Conservation (phyloP, 2,797 vertebrate genomes). For the Sebastes cheni region DNA sequence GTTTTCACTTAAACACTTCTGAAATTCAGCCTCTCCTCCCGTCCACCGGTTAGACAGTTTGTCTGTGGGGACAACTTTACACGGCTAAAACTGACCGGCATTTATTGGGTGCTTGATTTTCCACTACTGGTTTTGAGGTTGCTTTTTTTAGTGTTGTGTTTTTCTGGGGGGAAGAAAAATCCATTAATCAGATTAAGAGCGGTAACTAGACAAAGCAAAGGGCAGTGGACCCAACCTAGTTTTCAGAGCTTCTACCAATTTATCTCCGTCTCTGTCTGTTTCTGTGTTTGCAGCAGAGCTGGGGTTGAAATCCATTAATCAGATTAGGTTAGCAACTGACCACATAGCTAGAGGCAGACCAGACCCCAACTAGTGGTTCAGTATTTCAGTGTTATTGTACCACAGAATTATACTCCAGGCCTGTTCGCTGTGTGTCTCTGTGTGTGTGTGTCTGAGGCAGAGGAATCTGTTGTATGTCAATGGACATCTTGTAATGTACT, state of each 20-base stretch:
- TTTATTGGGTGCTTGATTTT: not conserved
- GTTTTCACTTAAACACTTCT: not conserved
- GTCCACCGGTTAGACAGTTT: not conserved
- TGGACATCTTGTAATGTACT: too few species aligned
- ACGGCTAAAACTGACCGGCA: conserved; percentile 5
- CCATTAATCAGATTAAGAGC: conserved; percentile 55
- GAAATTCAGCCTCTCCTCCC: not conserved
- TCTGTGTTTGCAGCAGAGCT: conserved; percentile 26
- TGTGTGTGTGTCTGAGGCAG: not conserved
- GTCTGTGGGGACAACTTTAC: not conserved
- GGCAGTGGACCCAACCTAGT: conserved; percentile 31
- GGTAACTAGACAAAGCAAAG: conserved; percentile 31
- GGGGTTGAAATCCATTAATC: conserved; percentile 63
- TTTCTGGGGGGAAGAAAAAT: not conserved
- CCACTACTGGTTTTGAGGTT: not conserved
- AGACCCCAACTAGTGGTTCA: conserved; percentile 25
- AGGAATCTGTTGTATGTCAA: too few species aligned
- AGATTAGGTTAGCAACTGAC: conserved; percentile 56
- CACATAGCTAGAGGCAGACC: conserved; percentile 43
- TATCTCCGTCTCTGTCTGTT: conserved; percentile 28
- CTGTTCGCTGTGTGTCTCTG: not conserved
- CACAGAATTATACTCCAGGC: conserved; percentile 30
- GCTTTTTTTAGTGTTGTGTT: conserved; percentile 1
- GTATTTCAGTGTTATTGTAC: conserved; percentile 27
- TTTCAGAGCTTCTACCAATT: conserved; percentile 38